Evolutionary conservation across 2,797 vertebrate species (phyloP), one percentile per base, ranked within the genome.

Genomic region (Rallus crepitans): DNA sequence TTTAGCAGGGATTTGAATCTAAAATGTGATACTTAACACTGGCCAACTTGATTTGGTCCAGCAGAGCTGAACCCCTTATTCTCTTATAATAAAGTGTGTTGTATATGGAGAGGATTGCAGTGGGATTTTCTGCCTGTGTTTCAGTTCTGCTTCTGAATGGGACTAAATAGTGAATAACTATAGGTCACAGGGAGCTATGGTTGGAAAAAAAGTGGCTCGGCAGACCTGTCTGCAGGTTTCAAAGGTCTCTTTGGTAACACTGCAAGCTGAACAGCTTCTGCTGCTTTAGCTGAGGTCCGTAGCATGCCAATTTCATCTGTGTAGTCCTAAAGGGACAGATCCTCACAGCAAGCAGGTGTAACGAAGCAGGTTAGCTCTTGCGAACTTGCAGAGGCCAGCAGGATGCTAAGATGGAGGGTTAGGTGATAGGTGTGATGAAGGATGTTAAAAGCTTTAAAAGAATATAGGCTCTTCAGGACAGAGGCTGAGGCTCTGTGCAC

Each of bases 1-100:
- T 97, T 98, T 98, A 97, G 92, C 91, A 96, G 95, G 97, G 98
- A 98, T 98, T 97, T 98, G 97, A 98, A 98, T 98, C 96, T 92
- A 97, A 97, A 98, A 98, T 98, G 97, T 90, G 95, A 94, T 97
- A 93, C 94, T 97, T 96, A 96, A 88, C 93, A 90, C 56, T 95
- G 95, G 87, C 97, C 94, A 93, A 88, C 96, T 94, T 96, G 97
- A 97, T 98, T 95, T 96, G 98, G 97, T 96, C 97, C 96, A 98
- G 92, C 97, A 97, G 97, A 98, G 97, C 96, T 91, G 96, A 98
- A 97, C 97, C 93, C 89, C 92, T 95, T 96, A 96, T 96, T 98
- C 92, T 97, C 89, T 94, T 91, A 91, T 89, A 96, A 97, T 97
- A 97, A 97, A 98, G 93, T 95, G 71, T 91, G 92, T 83, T 88